phyloP scores from a whole-genome alignment of 2,888 invertebrate species.

The Cataglyphis cursor region DNA sequence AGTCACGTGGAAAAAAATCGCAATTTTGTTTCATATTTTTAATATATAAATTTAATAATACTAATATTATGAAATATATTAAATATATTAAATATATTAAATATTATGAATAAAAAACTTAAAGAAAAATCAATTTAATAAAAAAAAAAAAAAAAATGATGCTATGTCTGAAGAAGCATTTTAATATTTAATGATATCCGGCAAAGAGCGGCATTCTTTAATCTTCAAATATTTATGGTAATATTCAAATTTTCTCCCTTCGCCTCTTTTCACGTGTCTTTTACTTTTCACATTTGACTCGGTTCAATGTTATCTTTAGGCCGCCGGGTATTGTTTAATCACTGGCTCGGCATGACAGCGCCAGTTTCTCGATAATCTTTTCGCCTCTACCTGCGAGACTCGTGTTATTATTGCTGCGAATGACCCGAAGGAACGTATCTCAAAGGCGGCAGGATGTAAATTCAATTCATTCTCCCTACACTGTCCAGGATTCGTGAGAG shows the following conservation, averaged over 20 bases:
- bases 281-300: neutral
- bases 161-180: neutral
- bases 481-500: conserved; percentile 53
- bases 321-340: conserved; percentile 28
- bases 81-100: too few relatives aligned
- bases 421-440: conserved; percentile 43
- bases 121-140: neutral
- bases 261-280: neutral
- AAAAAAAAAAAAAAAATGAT: neutral
- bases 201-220: neutral
- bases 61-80: too few relatives aligned
- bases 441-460: conserved; percentile 18
- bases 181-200: neutral
- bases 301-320: neutral
- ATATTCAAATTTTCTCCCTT: neutral
- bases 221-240: neutral
- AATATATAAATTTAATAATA: too few relatives aligned
- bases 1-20: neutral
- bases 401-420: conserved; percentile 41
- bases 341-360: neutral
- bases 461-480: conserved; percentile 42
- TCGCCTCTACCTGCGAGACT: conserved; percentile 11
- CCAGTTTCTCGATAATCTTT: conserved; percentile 36
- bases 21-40: neutral
- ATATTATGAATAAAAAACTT: too few relatives aligned